phyloP scores from a whole-genome alignment of 2,888 invertebrate genomes.

The Cyaniris semiargus region DNA sequence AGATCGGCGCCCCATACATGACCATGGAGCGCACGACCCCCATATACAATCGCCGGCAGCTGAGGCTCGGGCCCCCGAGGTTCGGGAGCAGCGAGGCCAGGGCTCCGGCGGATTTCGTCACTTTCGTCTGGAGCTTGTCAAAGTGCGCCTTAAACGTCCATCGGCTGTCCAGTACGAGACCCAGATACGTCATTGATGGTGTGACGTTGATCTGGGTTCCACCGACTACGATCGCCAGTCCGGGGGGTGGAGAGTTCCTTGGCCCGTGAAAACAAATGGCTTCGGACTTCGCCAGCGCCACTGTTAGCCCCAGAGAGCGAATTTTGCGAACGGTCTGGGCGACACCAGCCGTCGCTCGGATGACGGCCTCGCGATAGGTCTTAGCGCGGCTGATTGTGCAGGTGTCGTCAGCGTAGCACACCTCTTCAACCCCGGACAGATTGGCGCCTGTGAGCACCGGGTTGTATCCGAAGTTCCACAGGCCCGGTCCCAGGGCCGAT shows the following conservation, averaged over 20 bases:
- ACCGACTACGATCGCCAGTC: constrained; percentile 23
- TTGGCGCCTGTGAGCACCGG: constrained; percentile 37
- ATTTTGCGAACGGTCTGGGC: constrained; percentile 24
- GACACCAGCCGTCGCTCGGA: constrained; percentile 31
- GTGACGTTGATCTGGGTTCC: constrained; percentile 24
- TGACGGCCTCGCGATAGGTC: constrained; percentile 32
- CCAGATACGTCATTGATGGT: constrained; percentile 28
- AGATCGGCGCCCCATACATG: too few species aligned
- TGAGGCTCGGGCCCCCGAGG: neutral
- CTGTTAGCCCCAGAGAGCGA: constrained; percentile 35
- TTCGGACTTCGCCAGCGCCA: constrained; percentile 9
- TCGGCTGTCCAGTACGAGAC: constrained; percentile 32
- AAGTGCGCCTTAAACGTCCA: constrained; percentile 31
- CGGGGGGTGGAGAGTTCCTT: constrained; percentile 31
- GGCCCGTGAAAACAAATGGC: constrained; percentile 36
- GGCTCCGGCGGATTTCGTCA: neutral
- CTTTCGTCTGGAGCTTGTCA: neutral
- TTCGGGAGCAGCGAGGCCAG: neutral
- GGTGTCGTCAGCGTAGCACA: constrained; percentile 37
- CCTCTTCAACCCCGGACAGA: constrained; percentile 9
- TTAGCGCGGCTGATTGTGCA: constrained; percentile 37
- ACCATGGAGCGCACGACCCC: too few species aligned
- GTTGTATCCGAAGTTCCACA: constrained; percentile 33
- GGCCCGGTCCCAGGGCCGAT: constrained; percentile 33
- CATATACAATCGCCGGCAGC: neutral